Evolutionary conservation across 1,140 invertebrate species (phyloP), one percentile per base, ranked within the genome.

Genomic region (Eupeodes corollae): DNA sequence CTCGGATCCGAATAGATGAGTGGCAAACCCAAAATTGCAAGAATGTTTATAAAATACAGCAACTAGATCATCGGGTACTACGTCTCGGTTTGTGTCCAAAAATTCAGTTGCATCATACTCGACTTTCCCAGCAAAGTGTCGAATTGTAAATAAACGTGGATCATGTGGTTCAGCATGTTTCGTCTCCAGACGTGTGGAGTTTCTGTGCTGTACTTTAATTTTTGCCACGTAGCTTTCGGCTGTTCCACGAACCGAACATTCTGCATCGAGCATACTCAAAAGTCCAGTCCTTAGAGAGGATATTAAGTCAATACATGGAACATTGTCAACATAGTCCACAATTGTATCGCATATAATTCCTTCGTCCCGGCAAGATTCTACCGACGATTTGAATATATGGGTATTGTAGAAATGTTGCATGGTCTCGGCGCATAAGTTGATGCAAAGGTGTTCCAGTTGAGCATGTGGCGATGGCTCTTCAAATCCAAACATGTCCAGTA

Each of bases 381-480:
- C 88, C 45, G 86, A 88, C 8, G 87, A 90, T 70, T 94, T 95
- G 70, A 96, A 95, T 49, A 94, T 91, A 68, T 95, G 91, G 31
- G 90, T 95, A 65, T 94, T 95, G 73, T 95, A 96, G 67, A 95
- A 95, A 69, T 95, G 91, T 61, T 96, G 91, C 88, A 96, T 93
- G 14, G 91, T 94, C 73, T 97, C 92, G 0, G 91, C 90, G 69
- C 91, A 95, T 38, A 96, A 70, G 70, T 96, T 95, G 54, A 93
- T 91, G 70, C 91, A 96, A 14, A 96, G 71, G 63, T 95, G 91
- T 65, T 95, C 91, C 53, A 96, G 73, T 56, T 91, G 88, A 56
- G 86, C 86, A 33, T 63, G 60, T 1, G 88, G 88, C 60, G 87
- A 85, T 18, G 86, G 85, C 67, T 92, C 88, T 74, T 95, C 91